Conservation (phyloP, 2,888 invertebrate species). For the Lottia scabra region DNA sequence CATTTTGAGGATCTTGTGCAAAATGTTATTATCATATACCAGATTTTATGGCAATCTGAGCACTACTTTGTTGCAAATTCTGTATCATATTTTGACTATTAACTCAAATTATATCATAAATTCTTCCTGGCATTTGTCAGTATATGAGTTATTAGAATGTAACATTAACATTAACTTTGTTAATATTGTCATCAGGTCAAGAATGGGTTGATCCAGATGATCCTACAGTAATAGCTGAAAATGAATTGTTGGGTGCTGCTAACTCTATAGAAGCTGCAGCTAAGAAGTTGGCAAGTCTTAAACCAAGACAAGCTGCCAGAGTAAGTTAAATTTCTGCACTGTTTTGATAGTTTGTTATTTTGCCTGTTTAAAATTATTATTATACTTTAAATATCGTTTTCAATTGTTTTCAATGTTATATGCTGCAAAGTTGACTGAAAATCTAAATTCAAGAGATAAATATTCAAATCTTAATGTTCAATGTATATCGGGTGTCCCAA, state of each 20-base stretch:
- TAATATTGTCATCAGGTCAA: slow-evolving; percentile 73
- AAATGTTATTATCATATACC: background rate
- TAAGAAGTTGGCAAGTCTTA: slow-evolving; percentile 89
- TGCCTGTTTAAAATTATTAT: background rate
- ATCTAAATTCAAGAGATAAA: too few species aligned
- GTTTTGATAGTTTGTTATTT: background rate
- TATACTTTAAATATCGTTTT: too few species aligned
- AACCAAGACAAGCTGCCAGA: slow-evolving; percentile 85
- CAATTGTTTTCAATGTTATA: too few species aligned
- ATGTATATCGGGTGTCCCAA: too few species aligned
- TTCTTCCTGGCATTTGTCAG: too few species aligned
- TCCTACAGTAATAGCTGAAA: slow-evolving; percentile 97
- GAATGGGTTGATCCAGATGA: slow-evolving; percentile 98
- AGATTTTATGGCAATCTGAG: background rate
- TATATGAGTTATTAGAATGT: too few species aligned
- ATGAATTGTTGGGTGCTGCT: slow-evolving; percentile 95
- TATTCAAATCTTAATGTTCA: too few species aligned
- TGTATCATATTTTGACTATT: background rate
- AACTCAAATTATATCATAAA: too few species aligned
- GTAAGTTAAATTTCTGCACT: slow-evolving; percentile 70
- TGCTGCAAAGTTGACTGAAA: too few species aligned
- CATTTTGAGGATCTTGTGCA: background rate
- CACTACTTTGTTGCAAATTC: too few species aligned
- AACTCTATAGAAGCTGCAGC: slow-evolving; percentile 98
- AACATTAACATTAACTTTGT: background rate